phyloP scores from a whole-genome alignment of 2,888 invertebrate species.

The Junonia oenone region DNA sequence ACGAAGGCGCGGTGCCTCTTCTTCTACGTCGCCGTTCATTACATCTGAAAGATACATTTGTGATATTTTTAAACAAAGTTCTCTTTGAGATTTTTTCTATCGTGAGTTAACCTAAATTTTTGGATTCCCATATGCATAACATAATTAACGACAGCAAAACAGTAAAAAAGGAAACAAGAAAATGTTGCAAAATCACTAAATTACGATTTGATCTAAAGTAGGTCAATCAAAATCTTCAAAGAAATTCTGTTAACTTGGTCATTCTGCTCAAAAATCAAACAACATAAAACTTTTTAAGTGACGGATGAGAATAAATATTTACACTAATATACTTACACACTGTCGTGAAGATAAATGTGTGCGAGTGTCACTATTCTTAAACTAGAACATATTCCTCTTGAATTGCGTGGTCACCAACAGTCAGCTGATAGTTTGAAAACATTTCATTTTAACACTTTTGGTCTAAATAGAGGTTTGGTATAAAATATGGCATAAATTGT shows the following conservation, averaged over 20 bases:
- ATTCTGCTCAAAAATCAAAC: not conserved
- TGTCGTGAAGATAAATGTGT: conserved; percentile 43
- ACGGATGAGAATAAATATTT: conserved; percentile 15
- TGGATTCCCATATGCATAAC: not conserved
- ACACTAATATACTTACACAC: conserved; percentile 46
- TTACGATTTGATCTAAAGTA: not conserved
- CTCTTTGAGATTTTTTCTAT: too few species aligned
- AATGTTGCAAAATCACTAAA: not conserved
- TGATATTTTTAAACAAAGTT: too few species aligned
- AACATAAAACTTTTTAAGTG: not conserved
- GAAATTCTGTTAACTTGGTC: not conserved
- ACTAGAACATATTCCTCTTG: conserved; percentile 51
- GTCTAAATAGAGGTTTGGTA: too few species aligned
- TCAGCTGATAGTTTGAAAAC: not conserved
- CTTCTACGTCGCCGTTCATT: conserved; percentile 56
- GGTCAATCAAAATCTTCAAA: too few species aligned
- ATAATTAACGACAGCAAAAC: not conserved
- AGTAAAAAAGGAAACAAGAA: not conserved
- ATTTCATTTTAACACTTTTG: conserved; percentile 5
- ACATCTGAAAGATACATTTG: conserved; percentile 48
- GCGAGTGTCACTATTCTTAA: conserved; percentile 41
- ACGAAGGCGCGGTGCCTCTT: conserved; percentile 57
- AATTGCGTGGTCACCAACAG: conserved; percentile 27
- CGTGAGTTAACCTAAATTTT: too few species aligned
- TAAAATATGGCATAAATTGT: not conserved